Base-by-base conservation (phyloP, 2,888 invertebrate species). In the Caradrina clavipalpis region DNA sequence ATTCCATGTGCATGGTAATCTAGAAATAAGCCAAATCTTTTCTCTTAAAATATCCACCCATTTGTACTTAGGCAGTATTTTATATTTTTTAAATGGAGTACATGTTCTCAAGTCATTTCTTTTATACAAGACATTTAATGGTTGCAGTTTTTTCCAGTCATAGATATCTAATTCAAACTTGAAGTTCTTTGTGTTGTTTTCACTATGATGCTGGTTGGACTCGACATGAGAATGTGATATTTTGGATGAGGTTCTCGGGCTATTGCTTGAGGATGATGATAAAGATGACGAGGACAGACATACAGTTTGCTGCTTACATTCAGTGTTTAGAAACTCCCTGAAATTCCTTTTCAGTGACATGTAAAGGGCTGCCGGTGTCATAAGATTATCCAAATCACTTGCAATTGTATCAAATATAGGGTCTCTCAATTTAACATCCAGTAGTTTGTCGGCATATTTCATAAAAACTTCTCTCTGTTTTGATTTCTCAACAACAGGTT, bases 1-100 rank as follows among this genome's bases (percentile, higher is more conserved):
- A 26, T 55, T 55, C 55, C 55, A 55, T 22, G 55, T 55, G 26
- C 55, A 55, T 22, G 55, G 55, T 55, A 55, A 26, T 26, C 31
- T 55, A 22, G 55, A 55, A 22, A 55, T 31, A 17, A 22, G 22
- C 55, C 55, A 55, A 26, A 55, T 21, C 31, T 55, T 55, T 55
- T 55, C 55, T 55, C 55, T 55, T 17, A 55, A 31, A 26, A 55
- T 22, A 55, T 21, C 26, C 55, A 26, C 55, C 55, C 55, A 55
- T 26, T 55, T 55, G 26, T 31, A 55, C 55, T 55, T 55, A 22
- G 55, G 55, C 31, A 55, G 55, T 22, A 21, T 55, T 31, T 26
- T 55, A 26, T 55, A 55, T 55, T 31, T 55, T 55, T 55, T 21
- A 26, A 22, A 26, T 22, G 55, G 21, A 17, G 55, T 22, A 22